Base-by-base conservation (phyloP, 2,888 invertebrate species). In the Thecophora atra region DNA sequence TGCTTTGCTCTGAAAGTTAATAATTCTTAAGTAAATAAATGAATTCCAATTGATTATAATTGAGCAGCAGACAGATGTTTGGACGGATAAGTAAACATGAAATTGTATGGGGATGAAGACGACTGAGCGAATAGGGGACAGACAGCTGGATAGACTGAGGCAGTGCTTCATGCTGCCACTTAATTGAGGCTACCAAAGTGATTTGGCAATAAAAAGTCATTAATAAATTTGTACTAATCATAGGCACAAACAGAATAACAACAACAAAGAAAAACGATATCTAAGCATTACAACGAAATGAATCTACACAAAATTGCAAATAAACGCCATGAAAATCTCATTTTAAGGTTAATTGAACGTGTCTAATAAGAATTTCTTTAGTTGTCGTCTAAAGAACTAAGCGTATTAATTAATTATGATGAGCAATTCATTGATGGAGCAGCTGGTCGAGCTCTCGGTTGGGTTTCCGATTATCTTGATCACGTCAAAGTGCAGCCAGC, bases 1-100 rank as follows among this genome's bases (percentile, higher is more conserved):
- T 37, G 67, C 56, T 28, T 11, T 47, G 42, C 67, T n/a, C n/a
- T 67, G 28, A 1, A 56, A 54, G 54, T 56, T 67, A 54, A 54
- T 63, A 63, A 70, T 30, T 70, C 21, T 30, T 70, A 63, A 70
- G 63, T 63, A 70, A 63, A 70, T 63, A 63, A 68, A 68, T 68
- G 28, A 70, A 70, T 62, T 63, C 30, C 62, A 70, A 70, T 70
- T 70, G 70, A 70, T 70, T 63, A 63, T 70, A 70, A 70, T 70
- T 70, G 70, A 70, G 70, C 19, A 37, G 70, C 62, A 70, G 70
- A 70, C 70, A 70, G 63, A 44, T 44, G 19, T 30, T 19, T 19
- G 58, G 37, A n/a, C 26, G 37, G 58, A 68, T 44, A 42, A 66
- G 28, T 28, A 52, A 66, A 66, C 54, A 28, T 21, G 24, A 19